phyloP scores from a whole-genome alignment of 2,888 invertebrate genomes.

The Eugnorisma glareosa region DNA sequence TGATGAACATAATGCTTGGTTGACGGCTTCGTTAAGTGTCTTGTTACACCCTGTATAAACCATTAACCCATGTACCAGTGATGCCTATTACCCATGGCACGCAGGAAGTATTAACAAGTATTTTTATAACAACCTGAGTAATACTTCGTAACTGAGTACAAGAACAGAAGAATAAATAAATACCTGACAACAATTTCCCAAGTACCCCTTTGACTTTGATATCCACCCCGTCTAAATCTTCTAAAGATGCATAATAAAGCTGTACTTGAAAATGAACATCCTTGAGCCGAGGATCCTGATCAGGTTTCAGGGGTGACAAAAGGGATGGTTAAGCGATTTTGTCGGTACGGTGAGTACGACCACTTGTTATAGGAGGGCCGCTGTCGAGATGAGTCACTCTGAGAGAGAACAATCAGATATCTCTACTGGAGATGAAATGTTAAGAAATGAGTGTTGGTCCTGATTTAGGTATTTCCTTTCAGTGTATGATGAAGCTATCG shows the following conservation, averaged over 20 bases:
- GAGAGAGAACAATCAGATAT: conserved; percentile 26
- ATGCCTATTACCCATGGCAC: not conserved
- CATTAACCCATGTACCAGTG: no score
- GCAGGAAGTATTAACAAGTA: not conserved
- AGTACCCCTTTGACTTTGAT: not conserved
- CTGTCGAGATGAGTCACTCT: conserved; percentile 17
- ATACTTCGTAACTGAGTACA: not conserved
- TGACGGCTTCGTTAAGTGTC: no score
- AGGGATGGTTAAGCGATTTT: conserved; percentile 36
- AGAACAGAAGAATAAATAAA: not conserved
- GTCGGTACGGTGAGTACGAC: conserved; percentile 11
- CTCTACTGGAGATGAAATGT: not conserved
- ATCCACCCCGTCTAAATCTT: not conserved
- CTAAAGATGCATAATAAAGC: conserved; percentile 21
- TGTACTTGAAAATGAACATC: conserved; percentile 23
- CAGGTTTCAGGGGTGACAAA: conserved; percentile 26
- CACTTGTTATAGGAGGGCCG: conserved; percentile 33
- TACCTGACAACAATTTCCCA: not conserved
- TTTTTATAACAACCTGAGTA: not conserved
- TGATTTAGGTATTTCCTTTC: not conserved
- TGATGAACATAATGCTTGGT: no score
- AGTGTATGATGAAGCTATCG: not conserved
- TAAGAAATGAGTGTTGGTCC: not conserved
- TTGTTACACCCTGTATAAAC: no score
- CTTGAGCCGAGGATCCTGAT: conserved; percentile 22